Percentiles rank a stretch among this genome's conserved stretches.
These are phyloP conservation scores for Coregonus suidteri DNA, from an alignment of 2,797 vertebrate species.

Conservation along the genomic window DNA sequence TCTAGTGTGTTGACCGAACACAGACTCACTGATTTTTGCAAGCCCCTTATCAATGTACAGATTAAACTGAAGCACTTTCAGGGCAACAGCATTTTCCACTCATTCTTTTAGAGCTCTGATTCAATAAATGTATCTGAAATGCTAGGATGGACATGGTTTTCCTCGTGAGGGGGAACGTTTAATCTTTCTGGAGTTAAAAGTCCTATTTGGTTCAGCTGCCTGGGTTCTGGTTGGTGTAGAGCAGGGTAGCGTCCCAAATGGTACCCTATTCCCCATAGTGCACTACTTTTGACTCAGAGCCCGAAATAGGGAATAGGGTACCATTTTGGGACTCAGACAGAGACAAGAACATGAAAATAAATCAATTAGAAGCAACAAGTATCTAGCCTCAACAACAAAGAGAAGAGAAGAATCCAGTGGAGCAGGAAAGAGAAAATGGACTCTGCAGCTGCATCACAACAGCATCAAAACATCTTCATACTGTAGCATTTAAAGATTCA, in stretches of 20 bases:
- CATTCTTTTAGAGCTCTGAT: not conserved
- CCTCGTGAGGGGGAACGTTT: constrained; percentile 8
- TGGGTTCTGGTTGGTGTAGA: not conserved
- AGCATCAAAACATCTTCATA: constrained; percentile 7
- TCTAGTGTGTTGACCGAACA: not conserved
- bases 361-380: constrained; percentile 63
- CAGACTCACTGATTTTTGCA: not conserved
- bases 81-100: not conserved
- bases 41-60: constrained; percentile 3
- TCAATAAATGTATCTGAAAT: not conserved
- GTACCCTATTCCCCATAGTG: not conserved
- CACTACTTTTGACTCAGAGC: not conserved
- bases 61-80: not conserved
- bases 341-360: constrained; percentile 29
- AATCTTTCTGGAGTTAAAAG: constrained; percentile 12
- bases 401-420: constrained; percentile 30
- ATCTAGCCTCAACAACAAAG: constrained; percentile 37
- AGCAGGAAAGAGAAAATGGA: constrained; percentile 24
- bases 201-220: constrained; percentile 1
- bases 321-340: not conserved
- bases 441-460: not conserved
- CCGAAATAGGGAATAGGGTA: not conserved
- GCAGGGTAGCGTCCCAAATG: not conserved
- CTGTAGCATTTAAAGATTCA: not conserved
- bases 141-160: not conserved